Evolutionary conservation across 2,797 vertebrate genomes (phyloP), one percentile per base, ranked within the genome.

Genomic region (Myripristis murdjan): DNA sequence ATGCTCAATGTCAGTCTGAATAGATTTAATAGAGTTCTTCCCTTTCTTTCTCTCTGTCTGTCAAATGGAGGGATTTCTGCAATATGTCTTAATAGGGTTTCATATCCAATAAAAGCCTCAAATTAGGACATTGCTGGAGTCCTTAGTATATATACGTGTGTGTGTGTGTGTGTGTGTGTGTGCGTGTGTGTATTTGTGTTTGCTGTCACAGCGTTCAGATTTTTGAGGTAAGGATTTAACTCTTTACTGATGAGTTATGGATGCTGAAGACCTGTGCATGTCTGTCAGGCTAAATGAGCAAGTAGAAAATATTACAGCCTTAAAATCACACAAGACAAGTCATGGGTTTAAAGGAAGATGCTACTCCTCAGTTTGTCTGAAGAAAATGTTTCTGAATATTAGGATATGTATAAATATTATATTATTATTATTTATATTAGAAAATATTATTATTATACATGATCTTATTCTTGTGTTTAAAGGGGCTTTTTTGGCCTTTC

Each of bases 1-100:
- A 72, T 86, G 84, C 64, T 86, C 65, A 78, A 39, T 84, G 86
- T 92, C 89, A 77, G 49, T 75, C 70, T 78, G 49, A 68, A 74
- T 23, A 58, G 55, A 56, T 68, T 63, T 70, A 82, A 74, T 69
- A 54, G 64, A 64, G 63, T n/a, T 74, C 59, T 79, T 74, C 66
- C 48, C 24, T 55, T 64, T 70, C 24, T 63, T 56, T 51, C 64
- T 49, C 28, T 64, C 48, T 74, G 48, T 55, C 63, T 83, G 79
- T 84, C 79, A 75, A 70, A 76, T 58, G 3, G 39, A 65, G 67
- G 8, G 53, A 54, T 57, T 64, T 74, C 24, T 70, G 55, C 64
- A 62, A 43, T 46, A 55, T 68, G 54, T 64, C 28, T 24, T 59
- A 20, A 20, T 1, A 59, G 31, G 11, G 28, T 10, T 43, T 63